Base-by-base conservation (phyloP, 2,888 invertebrate species). In the Myathropa florea region DNA sequence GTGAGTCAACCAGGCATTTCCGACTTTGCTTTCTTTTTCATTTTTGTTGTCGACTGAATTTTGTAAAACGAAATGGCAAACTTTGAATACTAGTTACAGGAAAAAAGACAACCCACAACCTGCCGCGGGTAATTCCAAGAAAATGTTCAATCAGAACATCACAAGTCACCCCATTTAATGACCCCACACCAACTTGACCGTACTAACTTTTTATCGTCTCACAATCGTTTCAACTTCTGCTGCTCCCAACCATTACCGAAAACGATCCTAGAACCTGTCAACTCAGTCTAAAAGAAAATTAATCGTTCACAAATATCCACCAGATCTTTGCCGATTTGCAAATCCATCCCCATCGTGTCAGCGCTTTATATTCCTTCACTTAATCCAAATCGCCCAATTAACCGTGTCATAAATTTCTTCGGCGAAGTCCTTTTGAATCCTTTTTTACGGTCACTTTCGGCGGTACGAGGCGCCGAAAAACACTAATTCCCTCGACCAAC, bases 341-440 rank as follows among this genome's bases (percentile, higher is more conserved):
- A 53, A 61, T 30, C 28, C 53, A 64, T 65, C 59, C 63, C 21
- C 12, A 4, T 57, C 57, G 24, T 24, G 57, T 72, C 72, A 67
- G 72, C 72, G 24, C 53, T 18, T 65, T 61, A 46, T 46, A 18
- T 7, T n/a, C 18, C 46, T 7, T 46, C 46, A 53, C 21, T 60
- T 72, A 80, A 73, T 65, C 79, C 65, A 67, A 80, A 60, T 72
- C 65, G 53, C 33, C 79, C 72, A 80, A 80, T 80, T 80, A 80
- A 67, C 72, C 79, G 57, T 39, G 26, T 33, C 65, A 80, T 80
- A 80, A 80, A 80, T 73, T 80, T 33, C 21, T 28, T 4, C 78
- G 18, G 23, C n/a, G 57, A 72, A 72, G 18, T 30, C 30, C 60
- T 64, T 60, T 65, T 3, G 60, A 80, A 73, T 60, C 79, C 65